Evolutionary conservation across 1,140 invertebrate genomes (phyloP).

Genomic region (Drosophila mojavensis): DNA sequence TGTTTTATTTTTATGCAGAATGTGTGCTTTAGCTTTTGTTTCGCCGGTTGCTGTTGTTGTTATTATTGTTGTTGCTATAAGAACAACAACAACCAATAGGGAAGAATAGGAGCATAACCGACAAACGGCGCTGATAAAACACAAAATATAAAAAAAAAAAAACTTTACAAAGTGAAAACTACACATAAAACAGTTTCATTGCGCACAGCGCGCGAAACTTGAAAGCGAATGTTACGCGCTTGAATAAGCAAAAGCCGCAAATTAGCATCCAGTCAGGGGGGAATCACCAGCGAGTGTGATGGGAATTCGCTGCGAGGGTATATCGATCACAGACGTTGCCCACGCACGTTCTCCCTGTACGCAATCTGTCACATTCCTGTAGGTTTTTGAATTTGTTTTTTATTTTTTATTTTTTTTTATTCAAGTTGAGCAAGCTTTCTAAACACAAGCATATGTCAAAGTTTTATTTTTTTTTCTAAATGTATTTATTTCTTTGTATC

Average conservation of each 20-base stretch:
- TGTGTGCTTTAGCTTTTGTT: constrained; percentile 13
- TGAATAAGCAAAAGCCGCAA: constrained; percentile 17
- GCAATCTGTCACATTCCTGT: background rate
- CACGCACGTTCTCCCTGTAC: background rate
- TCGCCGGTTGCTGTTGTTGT: constrained; percentile 3
- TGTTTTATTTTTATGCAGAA: constrained; percentile 44
- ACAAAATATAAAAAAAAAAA: background rate
- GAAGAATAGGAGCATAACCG: constrained; percentile 38
- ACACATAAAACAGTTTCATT: constrained; percentile 22
- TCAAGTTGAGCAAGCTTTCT: too few relatives aligned
- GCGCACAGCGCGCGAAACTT: constrained; percentile 7
- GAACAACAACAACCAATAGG: constrained; percentile 13
- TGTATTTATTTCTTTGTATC: too few relatives aligned
- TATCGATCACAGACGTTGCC: background rate
- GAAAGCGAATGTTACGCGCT: constrained; percentile 35
- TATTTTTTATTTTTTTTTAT: too few relatives aligned
- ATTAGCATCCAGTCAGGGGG: constrained; percentile 9
- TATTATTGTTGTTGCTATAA: background rate
- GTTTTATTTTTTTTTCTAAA: too few relatives aligned
- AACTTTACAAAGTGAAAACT: constrained; percentile 33
- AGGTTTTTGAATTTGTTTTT: background rate
- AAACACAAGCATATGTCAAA: too few relatives aligned
- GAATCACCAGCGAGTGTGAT: background rate
- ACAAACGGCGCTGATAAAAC: background rate
- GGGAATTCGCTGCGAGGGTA: background rate